Conservation (phyloP, 1,140 invertebrate species). For the Anoplophora glabripennis region DNA sequence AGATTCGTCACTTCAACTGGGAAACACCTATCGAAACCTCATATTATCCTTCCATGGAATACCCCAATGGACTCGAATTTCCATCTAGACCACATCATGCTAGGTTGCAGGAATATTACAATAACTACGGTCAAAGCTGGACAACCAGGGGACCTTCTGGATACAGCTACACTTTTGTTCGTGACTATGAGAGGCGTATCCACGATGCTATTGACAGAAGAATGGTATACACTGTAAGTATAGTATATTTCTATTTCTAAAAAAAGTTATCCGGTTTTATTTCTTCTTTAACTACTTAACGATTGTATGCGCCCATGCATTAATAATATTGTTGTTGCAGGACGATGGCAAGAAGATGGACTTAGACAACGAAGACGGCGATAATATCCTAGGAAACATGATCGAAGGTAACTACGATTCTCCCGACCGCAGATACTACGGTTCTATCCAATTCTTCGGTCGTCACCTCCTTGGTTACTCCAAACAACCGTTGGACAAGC, state of each 20-base stretch:
- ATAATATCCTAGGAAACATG: slow-evolving; percentile 53
- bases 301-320: background rate
- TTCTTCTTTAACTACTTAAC: too few relatives aligned
- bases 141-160: slow-evolving; percentile 31
- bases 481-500: slow-evolving; percentile 26
- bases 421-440: slow-evolving; percentile 57
- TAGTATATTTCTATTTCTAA: background rate
- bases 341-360: slow-evolving; percentile 41
- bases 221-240: slow-evolving; percentile 40
- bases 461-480: slow-evolving; percentile 46
- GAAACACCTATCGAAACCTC: slow-evolving; percentile 57
- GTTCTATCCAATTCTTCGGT: slow-evolving; percentile 51
- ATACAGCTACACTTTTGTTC: slow-evolving; percentile 24
- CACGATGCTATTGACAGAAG: slow-evolving; percentile 53
- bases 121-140: slow-evolving; percentile 38
- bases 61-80: slow-evolving; percentile 64
- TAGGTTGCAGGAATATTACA: slow-evolving; percentile 44
- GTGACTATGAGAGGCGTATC: slow-evolving; percentile 49
- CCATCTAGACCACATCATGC: slow-evolving; percentile 57
- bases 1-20: slow-evolving; percentile 58
- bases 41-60: slow-evolving; percentile 63
- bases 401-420: slow-evolving; percentile 54
- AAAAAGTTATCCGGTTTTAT: background rate
- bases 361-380: slow-evolving; percentile 44
- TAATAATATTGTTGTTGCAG: slow-evolving; percentile 15